phyloP scores from a whole-genome alignment of 30 jellyfish, hydroid and myxozoan genomes.

The Cassiopea xamachana region DNA sequence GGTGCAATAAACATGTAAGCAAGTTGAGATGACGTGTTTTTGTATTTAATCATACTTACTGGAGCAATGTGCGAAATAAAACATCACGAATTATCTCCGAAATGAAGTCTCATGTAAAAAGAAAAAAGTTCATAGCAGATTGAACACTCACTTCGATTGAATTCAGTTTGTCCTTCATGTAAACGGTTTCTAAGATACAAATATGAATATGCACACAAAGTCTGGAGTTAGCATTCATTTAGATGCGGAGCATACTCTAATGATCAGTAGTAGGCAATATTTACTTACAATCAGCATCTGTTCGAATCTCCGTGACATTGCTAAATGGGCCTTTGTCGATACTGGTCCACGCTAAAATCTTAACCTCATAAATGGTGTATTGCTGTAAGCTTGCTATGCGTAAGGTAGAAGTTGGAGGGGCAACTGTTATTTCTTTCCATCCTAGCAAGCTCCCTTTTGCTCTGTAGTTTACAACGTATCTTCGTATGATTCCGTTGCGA shows the following conservation, averaged over 20 bases:
- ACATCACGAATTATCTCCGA: too few species aligned
- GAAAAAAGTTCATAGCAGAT: too few species aligned
- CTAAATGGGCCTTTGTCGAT: constrained; percentile 9
- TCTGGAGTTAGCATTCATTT: too few species aligned
- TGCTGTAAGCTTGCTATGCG: background rate
- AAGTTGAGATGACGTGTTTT: too few species aligned
- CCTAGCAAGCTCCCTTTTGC: background rate
- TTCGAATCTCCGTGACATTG: constrained; percentile 10
- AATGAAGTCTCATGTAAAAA: too few species aligned
- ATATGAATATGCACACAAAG: too few species aligned
- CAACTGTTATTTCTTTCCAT: constrained; percentile 21
- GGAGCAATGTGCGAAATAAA: too few species aligned
- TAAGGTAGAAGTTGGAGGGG: background rate
- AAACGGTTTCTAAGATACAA: too few species aligned
- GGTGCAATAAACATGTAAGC: too few species aligned
- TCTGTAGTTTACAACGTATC: constrained; percentile 17
- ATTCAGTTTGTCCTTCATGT: too few species aligned
- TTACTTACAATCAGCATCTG: constrained; percentile 28
- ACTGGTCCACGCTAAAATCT: background rate
- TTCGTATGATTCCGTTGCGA: constrained; percentile 40
- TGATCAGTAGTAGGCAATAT: background rate
- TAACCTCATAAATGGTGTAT: constrained; percentile 12
- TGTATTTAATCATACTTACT: too few species aligned
- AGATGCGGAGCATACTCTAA: background rate
- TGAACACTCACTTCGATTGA: too few species aligned